Evolutionary conservation across 2,797 vertebrate genomes (phyloP), one percentile per base, ranked within the genome.

Genomic region (Oryzias dopingdopingensis): DNA sequence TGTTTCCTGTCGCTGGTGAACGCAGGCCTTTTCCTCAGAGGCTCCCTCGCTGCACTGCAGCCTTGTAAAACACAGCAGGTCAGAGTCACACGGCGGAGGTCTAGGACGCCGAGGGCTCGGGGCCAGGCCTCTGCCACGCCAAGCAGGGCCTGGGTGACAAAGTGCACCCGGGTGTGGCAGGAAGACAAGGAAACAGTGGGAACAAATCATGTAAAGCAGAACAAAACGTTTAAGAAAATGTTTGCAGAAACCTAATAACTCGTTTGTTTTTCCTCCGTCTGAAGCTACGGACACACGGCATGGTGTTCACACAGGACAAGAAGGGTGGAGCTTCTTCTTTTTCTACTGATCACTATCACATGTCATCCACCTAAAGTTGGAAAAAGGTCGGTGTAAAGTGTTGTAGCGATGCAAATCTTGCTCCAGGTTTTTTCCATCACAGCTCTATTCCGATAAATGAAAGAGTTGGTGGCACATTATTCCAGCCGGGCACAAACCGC

Each of bases 31-130:
- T 81, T 78, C 79, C 81, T 77, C 53, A 13, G 84, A 79, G 82
- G 74, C 76, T 80, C 74, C 80, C 42, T 51, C 22, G 29, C 67
- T 75, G 73, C 77, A 56, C 77, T 53, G 74, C 78, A 74, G 77
- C 76, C 85, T 86, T 86, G 87, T 89, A 86, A 87, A 89, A 87
- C 88, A 86, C 80, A 67, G 81, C 79, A 74, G 87, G 84, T 87
- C 85, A 80, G 77, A 20, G 52, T 87, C 85, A 90, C 79, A 81
- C 86, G 86, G 88, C 83, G 73, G 49, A 76, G 86, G 80, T 85
- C 81, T 77, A 80, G 76, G 78, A 83, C 74, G 52, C 72, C 23
- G 70, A 55, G 52, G 60, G 74, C 69, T 45, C 65, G 62, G 67
- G 48, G 59, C 57, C 32, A 42, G 50, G 64, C 60, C 46, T 65